Conservation (phyloP, 2,113 vertebrate species). For the Porphyrio hochstetteri region DNA sequence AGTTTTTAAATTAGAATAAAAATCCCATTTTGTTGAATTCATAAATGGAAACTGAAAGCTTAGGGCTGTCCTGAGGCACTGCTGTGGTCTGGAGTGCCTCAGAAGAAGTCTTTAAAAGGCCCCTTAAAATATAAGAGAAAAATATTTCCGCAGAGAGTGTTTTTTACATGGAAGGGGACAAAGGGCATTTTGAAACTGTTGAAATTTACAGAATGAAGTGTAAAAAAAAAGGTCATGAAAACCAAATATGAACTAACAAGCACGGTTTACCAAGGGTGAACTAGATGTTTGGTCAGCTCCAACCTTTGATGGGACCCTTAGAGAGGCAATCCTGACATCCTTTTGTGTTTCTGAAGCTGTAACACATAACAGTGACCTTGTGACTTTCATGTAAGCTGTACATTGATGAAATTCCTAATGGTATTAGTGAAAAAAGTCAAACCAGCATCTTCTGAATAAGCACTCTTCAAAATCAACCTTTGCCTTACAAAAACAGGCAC, state of each 20-base stretch:
- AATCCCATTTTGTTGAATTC: neutral
- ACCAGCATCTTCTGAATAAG: neutral
- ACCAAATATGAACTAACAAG: neutral
- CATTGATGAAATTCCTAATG: neutral
- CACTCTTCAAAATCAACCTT: neutral
- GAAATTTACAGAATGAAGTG: neutral
- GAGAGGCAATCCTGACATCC: neutral
- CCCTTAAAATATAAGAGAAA: neutral
- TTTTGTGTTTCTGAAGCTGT: neutral
- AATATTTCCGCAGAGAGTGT: accelerated
- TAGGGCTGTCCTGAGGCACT: neutral
- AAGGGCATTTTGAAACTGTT: neutral
- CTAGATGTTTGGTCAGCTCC: neutral
- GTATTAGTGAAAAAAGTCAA: neutral
- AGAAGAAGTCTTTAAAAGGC: neutral
- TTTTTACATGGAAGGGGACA: neutral
- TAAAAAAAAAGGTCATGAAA: neutral
- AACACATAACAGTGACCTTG: neutral
- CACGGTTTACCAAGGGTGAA: neutral
- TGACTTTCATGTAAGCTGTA: neutral
- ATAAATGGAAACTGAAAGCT: neutral
- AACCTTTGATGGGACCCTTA: neutral
- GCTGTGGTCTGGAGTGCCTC: neutral
- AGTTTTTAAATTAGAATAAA: neutral
- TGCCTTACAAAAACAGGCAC: neutral